These are phyloP conservation scores for Okamejei kenojei DNA, from an alignment of 2,797 vertebrate species.

Conservation along the genomic window DNA sequence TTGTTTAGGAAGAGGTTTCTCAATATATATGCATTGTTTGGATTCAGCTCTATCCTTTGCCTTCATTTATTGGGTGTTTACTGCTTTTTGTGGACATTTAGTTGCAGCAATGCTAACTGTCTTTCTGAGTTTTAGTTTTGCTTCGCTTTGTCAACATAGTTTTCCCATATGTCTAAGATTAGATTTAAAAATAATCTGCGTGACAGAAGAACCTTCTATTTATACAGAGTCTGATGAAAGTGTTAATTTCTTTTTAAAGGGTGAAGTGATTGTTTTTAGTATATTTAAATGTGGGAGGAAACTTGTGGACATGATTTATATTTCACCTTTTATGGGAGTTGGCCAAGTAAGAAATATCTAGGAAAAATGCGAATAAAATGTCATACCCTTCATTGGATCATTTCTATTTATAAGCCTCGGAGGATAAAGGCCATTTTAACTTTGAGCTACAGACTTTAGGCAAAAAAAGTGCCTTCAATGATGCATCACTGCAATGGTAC, in stretches of 20 bases:
- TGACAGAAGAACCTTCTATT: background rate
- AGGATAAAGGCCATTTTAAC: background rate
- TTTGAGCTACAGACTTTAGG: background rate
- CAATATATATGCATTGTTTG: background rate
- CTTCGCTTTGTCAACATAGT: background rate
- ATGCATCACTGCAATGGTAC: background rate
- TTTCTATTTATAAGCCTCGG: background rate
- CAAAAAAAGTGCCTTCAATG: background rate
- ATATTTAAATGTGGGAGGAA: background rate
- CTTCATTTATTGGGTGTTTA: background rate
- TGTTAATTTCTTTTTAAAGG: background rate
- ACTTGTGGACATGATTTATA: background rate
- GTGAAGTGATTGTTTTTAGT: background rate
- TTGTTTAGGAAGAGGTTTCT: background rate
- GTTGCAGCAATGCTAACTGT: background rate
- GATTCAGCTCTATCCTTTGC: too few relatives aligned
- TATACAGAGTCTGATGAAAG: background rate
- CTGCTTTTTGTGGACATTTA: background rate
- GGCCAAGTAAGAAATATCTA: background rate
- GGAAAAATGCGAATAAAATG: background rate
- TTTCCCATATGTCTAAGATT: background rate
- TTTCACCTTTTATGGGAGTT: background rate
- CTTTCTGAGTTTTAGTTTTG: background rate
- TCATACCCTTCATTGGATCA: background rate
- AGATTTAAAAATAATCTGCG: background rate